Base-by-base conservation (phyloP, 2,888 invertebrate species). In the Lasius platythorax region DNA sequence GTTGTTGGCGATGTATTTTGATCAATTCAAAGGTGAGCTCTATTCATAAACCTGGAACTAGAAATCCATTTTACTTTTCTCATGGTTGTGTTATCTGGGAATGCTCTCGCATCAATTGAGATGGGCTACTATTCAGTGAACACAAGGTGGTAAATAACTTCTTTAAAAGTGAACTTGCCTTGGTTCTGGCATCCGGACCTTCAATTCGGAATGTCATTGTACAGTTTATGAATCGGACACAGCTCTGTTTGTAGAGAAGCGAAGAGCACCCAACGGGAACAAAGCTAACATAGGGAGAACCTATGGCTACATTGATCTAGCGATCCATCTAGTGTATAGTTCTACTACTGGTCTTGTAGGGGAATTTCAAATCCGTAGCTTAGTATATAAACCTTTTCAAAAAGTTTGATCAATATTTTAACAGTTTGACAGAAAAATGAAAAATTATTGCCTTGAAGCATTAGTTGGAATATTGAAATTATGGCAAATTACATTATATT, bases 201-300 rank as follows among this genome's bases (percentile, higher is more conserved):
- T 79, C 78, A 76, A 67, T 58, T 61, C 58, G 78, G 70, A 43
- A 43, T 33, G 70, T 78, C 50, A 70, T 78, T 78, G 78, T 78
- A 30, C 58, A 43, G 68, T 78, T 78, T 67, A 78, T 78, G 68
- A 68, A 78, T 78, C 40, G 68, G 28, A 68, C 56, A 68, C 28
- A 28, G 53, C n/a, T 76, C 68, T 76, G 37, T 78, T 58, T 68
- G 56, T 28, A n/a, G 11, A 58, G 43, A 50, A 50, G 43, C 68
- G 23, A 11, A 37, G 40, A 66, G 28, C 53, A 67, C 33, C 67
- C 67, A 40, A 67, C 56, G 53, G n/a, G 67, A 40, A 76, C 76
- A 76, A 76, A 76, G 53, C 76, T 76, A 76, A 76, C 76, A 53
- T 12, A 37, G 75, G 37, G 75, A 37, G 66, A 37, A 76, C 53